Conservation (phyloP, 2,888 invertebrate species). For the Gymnocheta viridis region DNA sequence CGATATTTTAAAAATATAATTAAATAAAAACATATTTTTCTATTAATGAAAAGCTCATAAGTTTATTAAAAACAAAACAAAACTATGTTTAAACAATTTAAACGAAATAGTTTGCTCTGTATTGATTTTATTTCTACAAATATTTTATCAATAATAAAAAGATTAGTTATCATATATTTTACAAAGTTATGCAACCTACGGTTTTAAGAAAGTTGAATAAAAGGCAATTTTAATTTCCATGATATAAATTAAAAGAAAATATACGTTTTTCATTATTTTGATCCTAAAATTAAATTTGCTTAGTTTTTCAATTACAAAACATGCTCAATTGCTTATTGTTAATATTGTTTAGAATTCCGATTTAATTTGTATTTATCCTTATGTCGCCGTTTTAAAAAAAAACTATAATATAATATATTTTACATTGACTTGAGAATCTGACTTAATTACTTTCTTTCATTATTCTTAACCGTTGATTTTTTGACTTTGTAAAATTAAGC, state of each 20-base stretch:
- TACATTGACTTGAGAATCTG: not conserved
- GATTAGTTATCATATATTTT: not conserved
- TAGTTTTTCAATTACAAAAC: too few relatives aligned
- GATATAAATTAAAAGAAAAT: not conserved
- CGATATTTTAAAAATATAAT: not conserved
- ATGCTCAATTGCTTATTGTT: too few relatives aligned
- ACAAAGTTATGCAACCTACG: constrained; percentile 12
- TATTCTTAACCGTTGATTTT: not conserved
- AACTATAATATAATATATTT: not conserved
- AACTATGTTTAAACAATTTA: not conserved
- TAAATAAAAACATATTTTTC: not conserved
- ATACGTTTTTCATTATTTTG: not conserved
- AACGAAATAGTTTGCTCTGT: not conserved
- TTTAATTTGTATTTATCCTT: not conserved
- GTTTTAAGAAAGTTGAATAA: not conserved
- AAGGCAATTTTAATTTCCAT: not conserved
- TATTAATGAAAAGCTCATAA: not conserved
- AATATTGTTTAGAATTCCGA: too few relatives aligned
- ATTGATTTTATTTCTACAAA: not conserved
- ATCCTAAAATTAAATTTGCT: not conserved
- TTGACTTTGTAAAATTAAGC: constrained; percentile 16
- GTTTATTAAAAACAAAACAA: constrained; percentile 1
- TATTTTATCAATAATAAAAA: too few relatives aligned
- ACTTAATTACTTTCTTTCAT: not conserved
- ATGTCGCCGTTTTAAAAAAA: not conserved